Evolutionary conservation across 2,797 vertebrate species (phyloP), one percentile per base, ranked within the genome.

Genomic region (Rallus crepitans): DNA sequence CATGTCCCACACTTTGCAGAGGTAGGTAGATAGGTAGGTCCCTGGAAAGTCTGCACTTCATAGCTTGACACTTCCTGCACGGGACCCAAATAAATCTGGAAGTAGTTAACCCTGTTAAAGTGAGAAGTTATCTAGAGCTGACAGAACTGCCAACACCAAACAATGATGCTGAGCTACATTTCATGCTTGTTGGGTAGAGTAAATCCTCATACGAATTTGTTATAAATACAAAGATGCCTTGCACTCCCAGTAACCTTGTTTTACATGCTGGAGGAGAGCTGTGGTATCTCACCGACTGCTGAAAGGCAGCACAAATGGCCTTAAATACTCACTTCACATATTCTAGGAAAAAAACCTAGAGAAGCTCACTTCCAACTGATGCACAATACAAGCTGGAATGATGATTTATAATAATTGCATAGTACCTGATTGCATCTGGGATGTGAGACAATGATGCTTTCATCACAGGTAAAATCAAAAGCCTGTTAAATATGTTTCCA

Each of bases 131-230:
- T 95, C 72, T 83, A 75, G 72, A 81, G 81, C 31, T 28, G 16
- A 6, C 52, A n/a, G 19, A 92, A 94, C 11, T 53, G 76, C 68
- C 92, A 87, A 82, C 57, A 4, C 25, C 63, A 76, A 65, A 65
- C 60, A 75, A 31, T 1, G 27, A 12, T 88, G 85, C 76, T 64
- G 75, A 94, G 73, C 37, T 83, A 1, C 33, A 85, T 96, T 95
- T 95, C 91, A 89, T 57, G 90, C 71, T 82, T 92, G 78, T 88
- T 86, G 87, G 80, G 45, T 70, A 63, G 56, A 82, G n/a, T 63
- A 85, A 96, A 91, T 56, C 42, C 60, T 85, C 52, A 84, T 73
- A 92, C 19, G 66, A 79, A 87, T 73, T 91, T 2, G 2, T 82
- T 77, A 89, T 48, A 78, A 61, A 17, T 55, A 56, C 1, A 15